Base-by-base conservation (phyloP, 2,888 invertebrate species). In the Tenthredo notha region DNA sequence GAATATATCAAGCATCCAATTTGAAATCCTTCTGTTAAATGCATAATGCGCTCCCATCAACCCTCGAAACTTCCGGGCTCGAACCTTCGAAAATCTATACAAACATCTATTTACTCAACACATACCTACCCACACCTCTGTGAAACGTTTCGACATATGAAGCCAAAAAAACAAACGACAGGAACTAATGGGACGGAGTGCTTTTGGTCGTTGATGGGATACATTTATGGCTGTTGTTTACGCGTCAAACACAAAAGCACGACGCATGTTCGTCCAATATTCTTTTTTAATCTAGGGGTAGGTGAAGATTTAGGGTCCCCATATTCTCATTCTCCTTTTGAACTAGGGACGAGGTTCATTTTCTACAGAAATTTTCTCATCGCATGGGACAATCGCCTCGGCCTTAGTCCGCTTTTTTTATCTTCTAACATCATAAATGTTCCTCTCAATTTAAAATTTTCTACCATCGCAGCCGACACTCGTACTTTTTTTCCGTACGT, bases 1-100 rank as follows among this genome's bases (percentile, higher is more conserved):
- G 80, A 80, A 80, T 80, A 80, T 58, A 80, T 80, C 43, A 70
- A 10, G 47, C 50, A 47, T 70, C 43, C 43, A 67, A 65, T 70
- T 67, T 25, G 25, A 61, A 47, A 40, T 83, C 65, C 47, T 83
- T 67, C 70, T 40, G 47, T 83, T 70, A 54, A 83, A 83, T 67
- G 67, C 83, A 65, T 80, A 61, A 58, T 61, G 80, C 21, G 33
- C 12, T 80, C 61, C 54, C 80, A 40, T 61, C 80, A 54, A 61
- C 25, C 80, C 80, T 12, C 25, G 80, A 29, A 61, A 80, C 40
- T 61, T 61, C 61, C 61, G 61, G 58, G 40, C 58, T 40, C 37
- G 40, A 80, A 80, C 21, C 61, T 40, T 25, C n/a, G 29, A 25
- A 54, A 77, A 77, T 77, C 50, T 77, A 50, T n/a, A 77, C 77